These are phyloP conservation scores for Diorhabda carinulata DNA, from an alignment of 1,140 invertebrate genomes.

Conservation along the genomic window DNA sequence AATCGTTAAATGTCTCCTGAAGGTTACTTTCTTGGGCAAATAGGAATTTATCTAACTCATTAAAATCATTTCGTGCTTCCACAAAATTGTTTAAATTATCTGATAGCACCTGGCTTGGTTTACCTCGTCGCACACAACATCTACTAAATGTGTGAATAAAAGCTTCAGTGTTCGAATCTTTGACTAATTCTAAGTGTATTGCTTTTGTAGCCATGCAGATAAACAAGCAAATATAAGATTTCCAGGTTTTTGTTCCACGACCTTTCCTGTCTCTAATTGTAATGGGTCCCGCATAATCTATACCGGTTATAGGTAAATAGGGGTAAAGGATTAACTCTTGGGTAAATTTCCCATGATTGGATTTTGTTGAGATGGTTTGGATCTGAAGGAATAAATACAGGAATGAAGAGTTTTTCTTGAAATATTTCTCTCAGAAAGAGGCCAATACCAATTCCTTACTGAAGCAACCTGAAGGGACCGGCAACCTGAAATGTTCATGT, in stretches of 20 bases:
- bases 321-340: neutral
- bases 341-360: neutral
- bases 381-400: neutral
- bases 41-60: no score
- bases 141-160: no score
- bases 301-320: neutral
- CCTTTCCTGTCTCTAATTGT: neutral
- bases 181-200: no score
- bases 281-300: neutral
- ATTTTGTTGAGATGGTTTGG: neutral
- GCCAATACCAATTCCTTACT: neutral
- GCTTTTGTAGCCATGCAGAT: no score
- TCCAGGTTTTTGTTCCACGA: neutral
- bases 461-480: neutral
- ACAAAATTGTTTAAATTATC: no score
- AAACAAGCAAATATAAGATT: no score
- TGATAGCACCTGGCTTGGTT: no score
- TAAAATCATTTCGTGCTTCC: no score
- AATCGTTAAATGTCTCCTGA: no score
- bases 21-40: no score
- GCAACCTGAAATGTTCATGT: neutral
- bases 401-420: neutral
- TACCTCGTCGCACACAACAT: no score
- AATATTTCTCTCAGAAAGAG: neutral
- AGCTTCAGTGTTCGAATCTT: no score